Conservation (phyloP, 35 echinoderm and acorn worm genomes). For the Ophiothrix spiculata region DNA sequence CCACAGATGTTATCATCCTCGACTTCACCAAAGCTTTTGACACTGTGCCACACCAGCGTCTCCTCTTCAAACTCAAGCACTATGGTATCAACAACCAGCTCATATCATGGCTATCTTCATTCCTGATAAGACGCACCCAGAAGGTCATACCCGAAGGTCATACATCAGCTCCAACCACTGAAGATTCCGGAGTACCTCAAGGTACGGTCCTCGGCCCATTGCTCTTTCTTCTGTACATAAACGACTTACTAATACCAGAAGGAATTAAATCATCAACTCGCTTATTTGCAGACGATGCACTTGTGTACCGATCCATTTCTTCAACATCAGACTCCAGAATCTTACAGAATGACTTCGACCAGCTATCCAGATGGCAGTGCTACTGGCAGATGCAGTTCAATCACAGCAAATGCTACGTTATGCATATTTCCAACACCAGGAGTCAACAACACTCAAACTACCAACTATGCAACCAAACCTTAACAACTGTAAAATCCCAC, state of each 20-base stretch:
- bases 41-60: constrained; percentile 22
- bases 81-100: constrained; percentile 34
- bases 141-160: constrained; percentile 26
- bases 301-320: constrained; percentile 28
- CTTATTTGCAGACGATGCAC: constrained; percentile 34
- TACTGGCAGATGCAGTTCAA: constrained; percentile 46
- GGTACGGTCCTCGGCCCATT: constrained; percentile 30
- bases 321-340: constrained; percentile 10
- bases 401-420: constrained; percentile 21
- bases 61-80: constrained; percentile 31
- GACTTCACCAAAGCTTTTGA: constrained; percentile 46
- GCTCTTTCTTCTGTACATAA: constrained; percentile 37
- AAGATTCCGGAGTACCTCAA: constrained; percentile 6
- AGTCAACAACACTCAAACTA: not conserved
- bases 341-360: constrained; percentile 1
- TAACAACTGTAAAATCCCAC: constrained; percentile 18
- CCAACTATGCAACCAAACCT: not conserved
- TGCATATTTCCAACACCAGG: constrained; percentile 10
- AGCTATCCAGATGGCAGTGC: not conserved
- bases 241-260: constrained; percentile 19
- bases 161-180: constrained; percentile 24
- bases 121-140: constrained; percentile 15
- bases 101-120: constrained; percentile 19
- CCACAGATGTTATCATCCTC: constrained; percentile 12
- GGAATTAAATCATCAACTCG: constrained; percentile 14